A percentile compares a stretch with the other conserved stretches of the same genome.
phyloP scores from a whole-genome alignment of 2,888 invertebrate species.

The Teleogryllus oceanicus region DNA sequence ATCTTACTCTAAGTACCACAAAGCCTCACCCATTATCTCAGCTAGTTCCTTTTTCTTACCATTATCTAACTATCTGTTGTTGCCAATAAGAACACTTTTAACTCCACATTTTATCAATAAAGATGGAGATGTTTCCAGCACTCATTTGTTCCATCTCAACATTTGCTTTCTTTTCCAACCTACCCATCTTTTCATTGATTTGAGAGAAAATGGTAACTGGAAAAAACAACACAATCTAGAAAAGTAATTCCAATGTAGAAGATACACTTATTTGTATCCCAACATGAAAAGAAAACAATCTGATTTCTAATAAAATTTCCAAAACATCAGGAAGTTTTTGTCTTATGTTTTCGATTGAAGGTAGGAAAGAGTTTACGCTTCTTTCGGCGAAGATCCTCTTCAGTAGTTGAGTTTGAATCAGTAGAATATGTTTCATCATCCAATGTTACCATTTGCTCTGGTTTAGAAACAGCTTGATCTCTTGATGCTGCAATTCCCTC shows the following conservation, averaged over 20 bases:
- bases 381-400: conserved; percentile 36
- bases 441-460: conserved; percentile 46
- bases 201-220: neutral
- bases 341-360: conserved; percentile 33
- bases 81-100: no score
- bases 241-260: neutral
- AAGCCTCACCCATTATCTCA: neutral
- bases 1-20: neutral
- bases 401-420: conserved; percentile 60
- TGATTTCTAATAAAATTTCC: conserved; percentile 8
- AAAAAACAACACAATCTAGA: neutral
- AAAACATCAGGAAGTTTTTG: conserved; percentile 33
- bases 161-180: neutral
- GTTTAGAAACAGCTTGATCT: conserved; percentile 12
- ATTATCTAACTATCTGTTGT: no score
- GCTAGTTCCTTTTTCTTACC: no score
- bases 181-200: neutral
- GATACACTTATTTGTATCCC: conserved; percentile 1
- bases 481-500: conserved; percentile 4
- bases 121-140: neutral
- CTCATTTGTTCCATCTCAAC: neutral
- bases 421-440: conserved; percentile 68
- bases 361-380: conserved; percentile 37
- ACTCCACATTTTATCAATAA: no score
- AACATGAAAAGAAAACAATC: neutral